phyloP scores from a whole-genome alignment of 2,113 vertebrate genomes.

The Rissa tridactyla region DNA sequence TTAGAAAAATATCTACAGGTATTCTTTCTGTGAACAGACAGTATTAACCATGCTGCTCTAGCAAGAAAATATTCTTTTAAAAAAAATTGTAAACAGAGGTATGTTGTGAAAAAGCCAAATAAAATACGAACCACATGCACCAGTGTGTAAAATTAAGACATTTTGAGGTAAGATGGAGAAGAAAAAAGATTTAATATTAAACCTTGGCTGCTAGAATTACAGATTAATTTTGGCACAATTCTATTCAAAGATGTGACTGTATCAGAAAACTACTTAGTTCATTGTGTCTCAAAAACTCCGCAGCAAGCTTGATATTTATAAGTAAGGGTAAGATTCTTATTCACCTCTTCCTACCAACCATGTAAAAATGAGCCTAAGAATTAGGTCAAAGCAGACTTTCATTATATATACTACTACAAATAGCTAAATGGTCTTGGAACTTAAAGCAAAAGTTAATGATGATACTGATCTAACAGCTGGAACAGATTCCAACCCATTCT shows the following conservation, averaged over 20 bases:
- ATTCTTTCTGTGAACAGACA: background rate
- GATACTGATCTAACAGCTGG: background rate
- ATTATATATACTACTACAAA: background rate
- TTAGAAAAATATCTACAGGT: background rate
- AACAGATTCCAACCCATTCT: background rate
- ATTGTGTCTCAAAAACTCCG: background rate
- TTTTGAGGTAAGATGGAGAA: background rate
- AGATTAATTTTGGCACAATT: background rate
- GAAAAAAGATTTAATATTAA: background rate
- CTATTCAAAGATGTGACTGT: background rate
- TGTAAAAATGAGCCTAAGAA: background rate
- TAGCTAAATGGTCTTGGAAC: background rate
- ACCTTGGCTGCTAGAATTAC: background rate
- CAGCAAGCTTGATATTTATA: background rate
- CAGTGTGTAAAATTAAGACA: background rate
- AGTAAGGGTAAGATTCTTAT: background rate
- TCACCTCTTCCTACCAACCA: background rate
- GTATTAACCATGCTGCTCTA: background rate
- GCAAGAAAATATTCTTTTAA: background rate
- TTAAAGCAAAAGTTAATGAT: background rate
- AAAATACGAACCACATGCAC: background rate
- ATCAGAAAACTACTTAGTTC: background rate
- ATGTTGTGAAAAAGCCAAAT: background rate
- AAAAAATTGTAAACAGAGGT: background rate
- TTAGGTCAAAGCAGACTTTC: background rate